Base-by-base conservation (phyloP, 2,888 invertebrate species). In the Sphinx pinastri region DNA sequence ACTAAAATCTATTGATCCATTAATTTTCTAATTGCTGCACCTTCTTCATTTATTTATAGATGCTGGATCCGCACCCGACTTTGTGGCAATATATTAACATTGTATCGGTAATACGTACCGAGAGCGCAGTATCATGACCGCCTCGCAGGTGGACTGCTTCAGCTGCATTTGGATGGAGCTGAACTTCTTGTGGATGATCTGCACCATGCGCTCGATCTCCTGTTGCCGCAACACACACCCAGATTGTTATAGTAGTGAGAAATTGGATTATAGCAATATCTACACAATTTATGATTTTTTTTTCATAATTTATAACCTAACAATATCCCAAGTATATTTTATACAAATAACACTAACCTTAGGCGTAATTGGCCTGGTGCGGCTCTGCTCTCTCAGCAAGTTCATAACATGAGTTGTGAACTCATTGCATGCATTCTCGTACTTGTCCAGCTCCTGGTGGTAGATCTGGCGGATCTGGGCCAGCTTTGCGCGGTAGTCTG, bases 351-450 rank as follows among this genome's bases (percentile, higher is more conserved):
- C 6, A 13, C 71, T 71, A 66, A 93, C 94, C 96, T 99, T 98
- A 67, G 99, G 99, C 71, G 99, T 99, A 84, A 99, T 99, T 69
- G 99, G 99, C 81, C 99, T 95, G 79, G 99, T 99, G 84, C 99
- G 97, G 85, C 98, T 98, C 94, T 99, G 99, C 93, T 99, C 99
- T 71, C 99, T 95, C 76, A 99, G 95, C 81, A 99, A 95, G 92
- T 99, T 99, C 97, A 99, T 98, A 78, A 99, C 99, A 94, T 99
- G 99, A n/a, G 99, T 99, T 72, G 99, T 99, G 94, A 99, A 99
- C 95, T 99, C 99, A 92, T 98, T 99, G 95, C 99, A 99, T n/a
- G 99, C 99, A 95, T 99, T 99, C 94, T 99, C 99, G 88, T 99
- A 99, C 95, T 99, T 99, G 94, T 99, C 99, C 85, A 99, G 94